Base-by-base conservation (phyloP, 2,888 invertebrate genomes). In the Stenotaenia linearis region DNA sequence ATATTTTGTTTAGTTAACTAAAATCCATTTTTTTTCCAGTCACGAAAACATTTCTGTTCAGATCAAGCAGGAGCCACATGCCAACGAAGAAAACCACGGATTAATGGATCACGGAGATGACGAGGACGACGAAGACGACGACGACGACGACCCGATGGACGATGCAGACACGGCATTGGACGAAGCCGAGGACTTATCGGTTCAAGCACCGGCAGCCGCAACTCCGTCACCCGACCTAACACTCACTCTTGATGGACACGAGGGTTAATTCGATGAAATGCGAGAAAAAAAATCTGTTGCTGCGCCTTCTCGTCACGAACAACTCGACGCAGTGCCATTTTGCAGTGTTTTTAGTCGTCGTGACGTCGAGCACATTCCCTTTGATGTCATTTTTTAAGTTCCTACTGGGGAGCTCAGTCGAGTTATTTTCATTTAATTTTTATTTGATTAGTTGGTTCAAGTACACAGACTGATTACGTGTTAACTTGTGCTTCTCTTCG, bases 161-260 rank as follows among this genome's bases (percentile, higher is more conserved):
- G 78, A 78, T 18, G 56, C 50, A n/a, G 78, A 78, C 21, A 37
- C 25, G n/a, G 61, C 32, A 28, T 25, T 78, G 18, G 80, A 80
- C 30, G 80, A 81, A 80, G 81, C 81, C 25, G 80, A 81, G 75
- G 81, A 81, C 69, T 75, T 81, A 40, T 76, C 81, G 10, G 79
- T 81, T 40, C 30, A 45, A n/a, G 77, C 77, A 12, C 45, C 45
- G 45, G 61, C 61, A 23, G 61, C 61, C 61, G 61, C 61, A 2
- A 61, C 61, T 28, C 61, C 61, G 23, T 61, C 61, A 25, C 61
- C 61, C 23, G 61, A 61, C 61, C 61, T 61, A 23, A 25, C 61
- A 61, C 61, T 61, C 61, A 61, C 61, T 61, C 61, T 61, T 61
- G 61, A 61, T 61, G 61, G 61, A 61, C 61, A 61, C 25, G 61